Percentiles rank a stretch among this genome's conserved stretches.
phyloP scores from a whole-genome alignment of 1,140 invertebrate species.

The Halyomorpha halys region DNA sequence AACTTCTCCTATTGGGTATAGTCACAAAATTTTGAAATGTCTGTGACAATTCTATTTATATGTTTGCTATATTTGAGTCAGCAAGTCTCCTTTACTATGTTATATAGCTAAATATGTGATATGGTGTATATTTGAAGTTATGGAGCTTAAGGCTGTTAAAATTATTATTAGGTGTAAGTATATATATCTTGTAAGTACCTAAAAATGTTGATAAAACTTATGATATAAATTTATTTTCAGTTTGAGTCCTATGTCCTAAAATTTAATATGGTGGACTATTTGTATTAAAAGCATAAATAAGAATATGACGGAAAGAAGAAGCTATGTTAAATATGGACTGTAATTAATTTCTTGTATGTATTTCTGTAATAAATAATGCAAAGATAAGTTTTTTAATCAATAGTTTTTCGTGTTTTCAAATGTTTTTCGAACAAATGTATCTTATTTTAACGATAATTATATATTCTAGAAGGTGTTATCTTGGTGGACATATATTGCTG shows the following conservation, averaged over 20 bases:
- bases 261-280: not conserved
- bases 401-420: not conserved
- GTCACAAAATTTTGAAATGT: conserved; percentile 2
- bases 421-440: no score
- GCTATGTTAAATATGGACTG: conserved; percentile 14
- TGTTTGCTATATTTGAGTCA: conserved; percentile 17
- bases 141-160: conserved; percentile 23
- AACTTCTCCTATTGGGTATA: conserved; percentile 10
- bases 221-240: conserved; percentile 13
- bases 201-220: conserved; percentile 2
- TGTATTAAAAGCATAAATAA: conserved; percentile 22
- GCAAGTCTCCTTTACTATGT: conserved; percentile 20
- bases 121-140: conserved; percentile 14
- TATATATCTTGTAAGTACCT: not conserved
- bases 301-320: conserved; percentile 16
- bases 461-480: no score
- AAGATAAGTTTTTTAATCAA: conserved; percentile 21
- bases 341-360: conserved; percentile 26
- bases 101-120: conserved; percentile 22
- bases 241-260: conserved; percentile 3
- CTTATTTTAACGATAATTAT: no score
- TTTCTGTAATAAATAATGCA: conserved; percentile 28
- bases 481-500: no score
- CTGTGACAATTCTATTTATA: conserved; percentile 9
- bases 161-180: conserved; percentile 20